Base-by-base conservation (phyloP, 1,140 invertebrate genomes). In the Lepidurus apus region DNA sequence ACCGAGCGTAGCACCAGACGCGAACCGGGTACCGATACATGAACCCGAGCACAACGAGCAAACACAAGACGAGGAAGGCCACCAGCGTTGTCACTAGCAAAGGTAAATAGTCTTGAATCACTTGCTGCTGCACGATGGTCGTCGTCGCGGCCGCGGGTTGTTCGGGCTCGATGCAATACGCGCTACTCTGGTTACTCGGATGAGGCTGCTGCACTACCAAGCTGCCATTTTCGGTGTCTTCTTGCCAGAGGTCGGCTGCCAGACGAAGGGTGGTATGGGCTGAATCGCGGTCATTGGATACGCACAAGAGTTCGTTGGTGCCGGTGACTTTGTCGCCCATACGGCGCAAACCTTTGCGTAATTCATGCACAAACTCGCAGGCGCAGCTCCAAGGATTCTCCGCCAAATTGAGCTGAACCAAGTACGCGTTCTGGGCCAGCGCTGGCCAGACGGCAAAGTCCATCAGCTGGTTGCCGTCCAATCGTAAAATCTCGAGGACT, bases 321-420 rank as follows among this genome's bases (percentile, higher is more conserved):
- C 76, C 75, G 24, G 80, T 74, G 2, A 82, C 90, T 10, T 83
- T 82, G 34, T 85, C 82, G 42, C 82, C 82, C 7, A 83, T 78
- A 45, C 79, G 81, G 75, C 21, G 78, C 10, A 79, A 45, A 17
- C 73, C 79, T 82, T 73, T 83, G 79, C 92, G 89, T 82, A 94
- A 90, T 83, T 90, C 88, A 82, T 91, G 90, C 9, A 92, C 89
- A 83, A 93, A 95, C 80, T 92, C 90, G 86, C 95, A 96, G 78
- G 93, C 91, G 84, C 95, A 96, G 43, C 91, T 91, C 94, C 94
- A 97, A 4, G 92, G 92, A 85, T 96, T 97, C 7, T 87, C 89
- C 1, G 91, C 88, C 43, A 96, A 84, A 0, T 88, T 90, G 77
- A 95, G 84, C 82, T 91, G 89, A 7, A 91, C 90, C 73, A 96